Percentiles rank a stretch among this genome's conserved stretches.
These are phyloP conservation scores for Melipona bicolor DNA, from an alignment of 2,888 invertebrate species.

Conservation along the genomic window DNA sequence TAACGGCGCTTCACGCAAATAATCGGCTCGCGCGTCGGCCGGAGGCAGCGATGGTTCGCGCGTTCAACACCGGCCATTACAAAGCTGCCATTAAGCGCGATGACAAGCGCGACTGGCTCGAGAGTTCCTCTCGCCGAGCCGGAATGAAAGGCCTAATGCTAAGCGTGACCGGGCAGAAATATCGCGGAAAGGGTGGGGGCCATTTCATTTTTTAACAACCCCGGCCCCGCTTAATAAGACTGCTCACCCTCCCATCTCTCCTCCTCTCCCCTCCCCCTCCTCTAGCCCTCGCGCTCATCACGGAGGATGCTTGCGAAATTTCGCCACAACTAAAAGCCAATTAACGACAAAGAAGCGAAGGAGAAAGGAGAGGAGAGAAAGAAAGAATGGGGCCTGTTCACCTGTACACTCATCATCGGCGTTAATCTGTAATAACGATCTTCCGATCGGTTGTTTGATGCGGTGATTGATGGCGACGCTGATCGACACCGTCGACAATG, in stretches of 20 bases:
- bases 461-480: constrained; percentile 53
- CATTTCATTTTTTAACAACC: constrained; percentile 48
- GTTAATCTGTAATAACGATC: constrained; percentile 61
- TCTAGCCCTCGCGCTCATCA: no score
- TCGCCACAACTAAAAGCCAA: constrained; percentile 48
- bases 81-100: constrained; percentile 52
- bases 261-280: neutral
- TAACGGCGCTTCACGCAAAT: neutral
- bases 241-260: neutral
- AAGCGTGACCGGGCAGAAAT: constrained; percentile 45
- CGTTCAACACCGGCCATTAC: constrained; percentile 18
- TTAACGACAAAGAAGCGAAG: constrained; percentile 25
- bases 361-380: neutral
- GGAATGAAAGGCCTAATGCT: constrained; percentile 46
- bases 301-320: constrained; percentile 23
- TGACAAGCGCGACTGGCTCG: constrained; percentile 49
- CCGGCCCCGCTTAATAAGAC: constrained; percentile 41
- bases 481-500: constrained; percentile 55
- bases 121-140: neutral
- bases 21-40: neutral
- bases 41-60: neutral
- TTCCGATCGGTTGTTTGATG: constrained; percentile 33
- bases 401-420: constrained; percentile 34
- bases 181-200: neutral
- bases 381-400: constrained; percentile 28